Conservation (phyloP, 2,797 vertebrate species). For the Danio aesculapii region DNA sequence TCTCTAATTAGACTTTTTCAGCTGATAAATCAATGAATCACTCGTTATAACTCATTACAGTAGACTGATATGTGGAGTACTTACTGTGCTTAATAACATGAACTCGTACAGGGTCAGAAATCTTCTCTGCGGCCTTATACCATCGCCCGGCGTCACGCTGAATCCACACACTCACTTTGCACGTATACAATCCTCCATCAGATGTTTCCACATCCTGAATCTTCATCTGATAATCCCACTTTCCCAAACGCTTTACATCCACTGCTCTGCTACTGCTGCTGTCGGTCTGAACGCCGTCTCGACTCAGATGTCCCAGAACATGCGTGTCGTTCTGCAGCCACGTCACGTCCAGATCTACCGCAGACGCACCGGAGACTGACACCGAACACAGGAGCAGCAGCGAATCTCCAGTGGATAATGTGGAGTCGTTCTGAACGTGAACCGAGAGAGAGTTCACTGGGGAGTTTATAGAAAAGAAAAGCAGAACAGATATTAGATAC, state of each 20-base stretch:
- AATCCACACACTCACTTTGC: conserved; percentile 84
- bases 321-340: conserved; percentile 84
- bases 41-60: too few relatives aligned
- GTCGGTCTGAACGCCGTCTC: conserved; percentile 81
- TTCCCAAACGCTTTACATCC: conserved; percentile 76
- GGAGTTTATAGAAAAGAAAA: conserved; percentile 38
- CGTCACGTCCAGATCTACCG: conserved; percentile 82
- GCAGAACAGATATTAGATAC: background rate
- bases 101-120: conserved; percentile 80
- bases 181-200: conserved; percentile 85
- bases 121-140: conserved; percentile 87
- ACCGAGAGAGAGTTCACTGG: conserved; percentile 83
- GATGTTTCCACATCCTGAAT: conserved; percentile 78
- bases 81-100: conserved; percentile 84
- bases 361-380: conserved; percentile 77
- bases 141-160: conserved; percentile 81
- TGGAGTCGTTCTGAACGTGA: conserved; percentile 72
- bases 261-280: conserved; percentile 70
- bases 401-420: conserved; percentile 78
- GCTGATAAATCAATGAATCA: too few relatives aligned
- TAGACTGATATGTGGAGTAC: conserved; percentile 58
- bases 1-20: too few relatives aligned
- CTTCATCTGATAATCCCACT: conserved; percentile 81
- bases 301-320: conserved; percentile 82
- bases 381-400: conserved; percentile 87